Percentiles rank a stretch among this genome's conserved stretches.
Conservation (phyloP, 2,113 vertebrate genomes). For the Leptosomus discolor region DNA sequence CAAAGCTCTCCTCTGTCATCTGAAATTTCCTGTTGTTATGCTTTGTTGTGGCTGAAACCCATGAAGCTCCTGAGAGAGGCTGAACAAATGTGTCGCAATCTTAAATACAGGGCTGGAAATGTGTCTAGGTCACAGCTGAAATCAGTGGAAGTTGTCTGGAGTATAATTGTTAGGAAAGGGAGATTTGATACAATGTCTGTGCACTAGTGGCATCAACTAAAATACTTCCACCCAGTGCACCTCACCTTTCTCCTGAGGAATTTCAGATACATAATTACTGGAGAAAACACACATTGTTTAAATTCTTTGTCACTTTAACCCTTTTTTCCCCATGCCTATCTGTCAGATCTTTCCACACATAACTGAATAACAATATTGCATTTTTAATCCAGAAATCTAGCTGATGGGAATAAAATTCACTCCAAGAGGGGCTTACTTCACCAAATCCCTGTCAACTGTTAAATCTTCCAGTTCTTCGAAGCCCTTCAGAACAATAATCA, state of each 20-base stretch:
- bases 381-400: neutral
- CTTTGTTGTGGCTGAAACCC: neutral
- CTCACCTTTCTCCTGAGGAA: neutral
- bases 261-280: neutral
- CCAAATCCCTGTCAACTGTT: neutral
- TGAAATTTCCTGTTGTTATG: neutral
- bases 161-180: neutral
- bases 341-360: neutral
- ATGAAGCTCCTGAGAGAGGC: neutral
- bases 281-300: neutral
- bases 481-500: neutral
- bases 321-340: neutral
- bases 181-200: neutral
- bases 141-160: neutral
- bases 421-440: neutral
- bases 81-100: neutral
- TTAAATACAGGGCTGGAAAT: neutral
- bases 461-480: conserved; percentile 16
- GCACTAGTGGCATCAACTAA: neutral
- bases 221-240: neutral
- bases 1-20: neutral
- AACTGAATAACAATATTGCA: neutral
- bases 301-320: neutral
- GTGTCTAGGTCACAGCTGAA: neutral
- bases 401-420: neutral